Evolutionary conservation across 2,113 vertebrate genomes (phyloP).

Genomic region (Sciurus niger): DNA sequence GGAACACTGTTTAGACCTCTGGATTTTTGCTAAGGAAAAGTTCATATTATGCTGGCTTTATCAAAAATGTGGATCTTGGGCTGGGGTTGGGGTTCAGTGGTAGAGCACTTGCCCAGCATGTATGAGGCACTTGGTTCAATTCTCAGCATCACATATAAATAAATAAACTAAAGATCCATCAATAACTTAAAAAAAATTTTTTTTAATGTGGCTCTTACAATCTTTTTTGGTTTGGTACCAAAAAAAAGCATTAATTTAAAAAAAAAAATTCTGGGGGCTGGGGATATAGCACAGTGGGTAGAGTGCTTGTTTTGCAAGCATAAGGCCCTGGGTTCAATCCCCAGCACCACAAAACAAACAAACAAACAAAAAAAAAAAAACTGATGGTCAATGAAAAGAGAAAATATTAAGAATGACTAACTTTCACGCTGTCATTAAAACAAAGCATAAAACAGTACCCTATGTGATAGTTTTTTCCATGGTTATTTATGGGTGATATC

Average conservation of each 20-base stretch:
- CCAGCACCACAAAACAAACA: not conserved
- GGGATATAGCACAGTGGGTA: too few species aligned
- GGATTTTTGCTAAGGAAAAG: slow-evolving; percentile 27
- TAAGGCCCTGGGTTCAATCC: too few species aligned
- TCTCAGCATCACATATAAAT: too few species aligned
- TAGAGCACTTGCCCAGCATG: too few species aligned
- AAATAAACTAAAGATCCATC: too few species aligned
- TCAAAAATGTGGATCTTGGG: not conserved
- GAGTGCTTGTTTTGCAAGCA: too few species aligned
- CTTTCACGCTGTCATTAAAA: slow-evolving; percentile 14
- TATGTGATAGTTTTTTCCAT: not conserved
- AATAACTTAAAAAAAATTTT: too few species aligned
- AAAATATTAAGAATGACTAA: slow-evolving; percentile 20
- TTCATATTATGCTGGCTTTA: slow-evolving; percentile 22
- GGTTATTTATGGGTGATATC: not conserved
- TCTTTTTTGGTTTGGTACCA: not conserved
- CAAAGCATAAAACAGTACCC: not conserved
- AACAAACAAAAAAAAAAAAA: not conserved
- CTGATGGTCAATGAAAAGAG: slow-evolving; percentile 31
- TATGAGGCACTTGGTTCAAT: too few species aligned
- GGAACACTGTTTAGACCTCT: not conserved
- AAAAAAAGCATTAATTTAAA: slow-evolving; percentile 18
- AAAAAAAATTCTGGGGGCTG: not conserved
- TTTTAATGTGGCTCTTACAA: not conserved
- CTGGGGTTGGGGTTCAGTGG: too few species aligned